Evolutionary conservation across 2,797 vertebrate genomes (phyloP), one percentile per base, ranked within the genome.

Genomic region (Thamnophis elegans): DNA sequence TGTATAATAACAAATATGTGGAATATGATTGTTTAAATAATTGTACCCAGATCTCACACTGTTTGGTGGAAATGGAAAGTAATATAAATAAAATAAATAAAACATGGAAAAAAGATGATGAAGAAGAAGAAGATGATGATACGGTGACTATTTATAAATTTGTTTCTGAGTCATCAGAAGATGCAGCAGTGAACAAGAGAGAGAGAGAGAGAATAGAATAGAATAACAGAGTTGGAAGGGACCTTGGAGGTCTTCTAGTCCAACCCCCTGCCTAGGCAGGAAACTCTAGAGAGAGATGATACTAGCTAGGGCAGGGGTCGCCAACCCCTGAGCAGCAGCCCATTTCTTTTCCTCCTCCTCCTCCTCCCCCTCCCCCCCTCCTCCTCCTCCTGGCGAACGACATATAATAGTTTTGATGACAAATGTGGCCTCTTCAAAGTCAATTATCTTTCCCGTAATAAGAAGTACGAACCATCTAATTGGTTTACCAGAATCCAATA

Each of bases 401-500:
- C 0, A 59, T 73, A 92, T 0, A 0, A 42, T 1, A 47, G 89
- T 89, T 7, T 55, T 87, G 1, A 1, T 26, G 85, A 25, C 47
- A 85, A 20, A 42, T 62, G 36, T 62, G 78, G 28, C 51, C 51
- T 28, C 59, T 85, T 51, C 60, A 89, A 92, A 55, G 32, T 36
- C 20, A n/a, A 53, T 54, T 54, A 65, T 25, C 54, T 8, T 86
- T 78, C 20, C 16, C 10, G n/a, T 28, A 65, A 22, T 3, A 85
- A 53, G 60, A 92, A 82, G 16, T 28, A 62, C 42, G 78, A 65
- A 14, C 53, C 51, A 62, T 42, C 12, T 36, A 86, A 47, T 85
- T 89, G 58, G 28, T 28, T 89, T 85, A 53, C 20, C 47, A 55
- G 88, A 59, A 91, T 86, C 26, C 91, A 92, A 65, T 92, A 85